phyloP scores from a whole-genome alignment of 2,797 vertebrate genomes.

The Lutjanus argentimaculatus region DNA sequence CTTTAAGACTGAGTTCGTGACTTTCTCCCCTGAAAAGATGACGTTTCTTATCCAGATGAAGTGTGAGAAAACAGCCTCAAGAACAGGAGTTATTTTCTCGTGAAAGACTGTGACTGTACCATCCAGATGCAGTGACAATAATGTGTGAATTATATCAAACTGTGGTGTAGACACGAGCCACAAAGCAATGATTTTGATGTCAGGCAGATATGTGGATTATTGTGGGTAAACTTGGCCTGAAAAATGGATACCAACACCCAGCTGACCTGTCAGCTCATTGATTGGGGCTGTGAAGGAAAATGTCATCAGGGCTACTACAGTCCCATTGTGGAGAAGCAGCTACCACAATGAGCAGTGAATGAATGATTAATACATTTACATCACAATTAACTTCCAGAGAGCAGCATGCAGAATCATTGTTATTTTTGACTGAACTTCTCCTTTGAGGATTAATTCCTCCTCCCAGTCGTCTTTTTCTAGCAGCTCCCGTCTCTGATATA shows the following conservation, averaged over 20 bases:
- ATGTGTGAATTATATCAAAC: neutral
- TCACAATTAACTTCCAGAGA: constrained; percentile 13
- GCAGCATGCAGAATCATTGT: constrained; percentile 16
- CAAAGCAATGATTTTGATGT: neutral
- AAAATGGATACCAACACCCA: neutral
- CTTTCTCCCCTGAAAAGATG: neutral
- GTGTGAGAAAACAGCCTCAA: neutral
- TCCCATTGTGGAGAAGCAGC: neutral
- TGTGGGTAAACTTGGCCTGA: neutral
- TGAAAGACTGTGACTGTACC: too few relatives aligned
- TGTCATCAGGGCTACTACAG: neutral
- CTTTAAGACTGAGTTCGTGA: neutral
- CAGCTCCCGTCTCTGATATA: constrained; percentile 59
- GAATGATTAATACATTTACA: constrained; percentile 26
- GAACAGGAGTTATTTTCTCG: neutral
- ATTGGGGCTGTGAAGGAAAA: neutral
- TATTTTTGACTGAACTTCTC: constrained; percentile 56
- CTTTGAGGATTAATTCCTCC: constrained; percentile 44
- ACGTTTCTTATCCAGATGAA: neutral
- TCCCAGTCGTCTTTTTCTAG: constrained; percentile 23
- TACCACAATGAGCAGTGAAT: neutral
- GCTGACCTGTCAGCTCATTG: neutral
- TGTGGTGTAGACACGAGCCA: neutral
- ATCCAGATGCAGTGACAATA: neutral
- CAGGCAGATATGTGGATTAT: neutral